Conservation (phyloP, 2,797 vertebrate genomes). For the Notolabrus celidotus region DNA sequence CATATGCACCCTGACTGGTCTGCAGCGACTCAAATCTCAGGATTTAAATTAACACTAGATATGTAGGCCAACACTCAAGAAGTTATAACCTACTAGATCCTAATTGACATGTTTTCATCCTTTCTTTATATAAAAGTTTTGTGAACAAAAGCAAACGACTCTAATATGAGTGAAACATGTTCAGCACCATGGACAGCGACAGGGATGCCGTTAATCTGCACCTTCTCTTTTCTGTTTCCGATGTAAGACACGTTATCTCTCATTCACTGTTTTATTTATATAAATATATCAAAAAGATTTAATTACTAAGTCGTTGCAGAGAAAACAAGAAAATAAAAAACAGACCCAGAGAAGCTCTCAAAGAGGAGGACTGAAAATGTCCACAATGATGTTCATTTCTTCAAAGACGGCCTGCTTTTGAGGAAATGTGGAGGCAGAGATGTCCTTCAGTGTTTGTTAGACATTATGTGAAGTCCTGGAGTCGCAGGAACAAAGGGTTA, state of each 20-base stretch:
- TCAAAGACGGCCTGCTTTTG: neutral
- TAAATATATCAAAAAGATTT: too few species aligned
- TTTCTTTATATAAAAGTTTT: too few species aligned
- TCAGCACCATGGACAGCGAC: neutral
- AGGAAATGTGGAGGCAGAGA: neutral
- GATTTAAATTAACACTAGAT: too few species aligned
- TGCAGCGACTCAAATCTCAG: too few species aligned
- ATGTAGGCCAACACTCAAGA: too few species aligned
- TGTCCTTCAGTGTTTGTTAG: constrained; percentile 13
- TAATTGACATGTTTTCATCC: too few species aligned
- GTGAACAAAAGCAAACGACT: neutral
- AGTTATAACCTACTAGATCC: too few species aligned
- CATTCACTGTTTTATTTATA: too few species aligned
- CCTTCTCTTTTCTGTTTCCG: neutral
- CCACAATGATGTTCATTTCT: neutral
- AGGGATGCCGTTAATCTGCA: neutral
- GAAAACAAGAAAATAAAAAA: neutral
- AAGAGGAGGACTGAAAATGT: neutral
- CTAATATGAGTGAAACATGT: neutral
- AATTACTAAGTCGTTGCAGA: too few species aligned
- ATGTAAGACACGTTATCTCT: neutral
- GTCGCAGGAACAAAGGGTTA: neutral
- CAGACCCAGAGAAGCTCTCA: neutral
- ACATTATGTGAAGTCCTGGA: neutral
- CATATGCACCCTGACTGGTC: too few species aligned